These are phyloP conservation scores for Megalops atlanticus DNA, from an alignment of 2,113 vertebrate genomes.

Conservation along the genomic window DNA sequence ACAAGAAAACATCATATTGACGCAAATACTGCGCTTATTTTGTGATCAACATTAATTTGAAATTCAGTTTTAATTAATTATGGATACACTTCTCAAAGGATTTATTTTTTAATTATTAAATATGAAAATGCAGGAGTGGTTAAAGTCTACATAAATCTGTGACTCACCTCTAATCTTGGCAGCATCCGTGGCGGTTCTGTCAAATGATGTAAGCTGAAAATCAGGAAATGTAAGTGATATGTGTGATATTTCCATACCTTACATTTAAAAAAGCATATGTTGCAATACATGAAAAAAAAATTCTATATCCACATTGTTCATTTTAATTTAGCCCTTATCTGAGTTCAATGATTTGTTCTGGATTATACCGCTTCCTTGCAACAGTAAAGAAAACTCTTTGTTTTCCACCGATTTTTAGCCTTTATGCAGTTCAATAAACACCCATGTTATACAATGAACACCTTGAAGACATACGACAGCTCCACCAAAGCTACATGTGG, in stretches of 20 bases:
- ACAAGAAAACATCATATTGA: not conserved
- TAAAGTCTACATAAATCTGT: not conserved
- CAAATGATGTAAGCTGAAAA: constrained; percentile 89
- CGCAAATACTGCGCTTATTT: not conserved
- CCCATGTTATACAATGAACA: too few species aligned
- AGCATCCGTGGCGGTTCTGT: constrained; percentile 84
- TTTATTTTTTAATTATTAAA: not conserved
- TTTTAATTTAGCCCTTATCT: not conserved
- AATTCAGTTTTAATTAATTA: not conserved
- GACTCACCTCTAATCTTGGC: constrained; percentile 91
- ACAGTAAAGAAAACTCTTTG: too few species aligned
- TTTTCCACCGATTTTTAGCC: too few species aligned
- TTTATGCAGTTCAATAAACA: too few species aligned
- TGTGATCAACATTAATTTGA: not conserved
- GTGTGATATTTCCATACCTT: not conserved
- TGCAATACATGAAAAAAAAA: not conserved
- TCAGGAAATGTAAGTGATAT: constrained; percentile 2
- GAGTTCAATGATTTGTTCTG: not conserved
- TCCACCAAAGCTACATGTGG: too few species aligned
- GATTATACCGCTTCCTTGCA: not conserved
- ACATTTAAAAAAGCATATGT: not conserved
- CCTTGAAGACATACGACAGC: too few species aligned
- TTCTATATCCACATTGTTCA: not conserved
- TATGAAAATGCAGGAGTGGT: not conserved
- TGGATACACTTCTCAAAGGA: too few species aligned